Evolutionary conservation across 2,113 vertebrate species (phyloP), one percentile per base, ranked within the genome.

Genomic region (Lonchura striata): DNA sequence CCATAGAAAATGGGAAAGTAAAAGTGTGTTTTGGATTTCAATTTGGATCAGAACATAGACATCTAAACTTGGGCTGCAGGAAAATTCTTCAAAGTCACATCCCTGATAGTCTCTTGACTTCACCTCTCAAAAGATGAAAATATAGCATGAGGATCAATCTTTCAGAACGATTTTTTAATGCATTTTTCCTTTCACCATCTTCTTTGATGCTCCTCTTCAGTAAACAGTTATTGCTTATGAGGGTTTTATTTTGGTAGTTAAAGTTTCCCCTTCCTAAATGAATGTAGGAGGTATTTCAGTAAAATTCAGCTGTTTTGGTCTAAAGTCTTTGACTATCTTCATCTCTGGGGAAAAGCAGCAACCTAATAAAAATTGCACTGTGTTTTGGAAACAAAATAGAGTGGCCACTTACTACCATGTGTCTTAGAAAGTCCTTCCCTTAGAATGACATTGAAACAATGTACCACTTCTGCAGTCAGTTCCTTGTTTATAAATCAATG

Each of bases 401-500:
- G 6, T 16, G 12, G 23, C 24, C 28, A 42, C 10, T 72, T 68
- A 70, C 4, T 75, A 56, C 15, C 8, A n/a, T 0, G 2, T 6
- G 28, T 17, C 31, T 25, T 74, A 57, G n/a, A 80, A 81, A 72
- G 5, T 14, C 4, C 41, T 15, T 71, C 57, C 4, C 37, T n/a
- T n/a, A n/a, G n/a, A 75, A 63, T 88, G 39, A 56, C 5, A 37
- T 52, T 76, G 41, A 1, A 46, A 82, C 68, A 88, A 53, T n/a
- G 33, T 11, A 65, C 11, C 3, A 46, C 76, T 80, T 69, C 83
- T 90, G 46, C 81, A 75, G 87, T 92, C 77, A 86, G 53, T 93
- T 97, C 71, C 76, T 93, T 75, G 75, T 96, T 96, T 95, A 88
- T 94, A 87, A 94, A 90, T 86, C 82, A 79, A 42, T 74, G 46